These are phyloP conservation scores for Aldabrachelys gigantea DNA, from an alignment of 2,113 vertebrate genomes.

Conservation along the genomic window DNA sequence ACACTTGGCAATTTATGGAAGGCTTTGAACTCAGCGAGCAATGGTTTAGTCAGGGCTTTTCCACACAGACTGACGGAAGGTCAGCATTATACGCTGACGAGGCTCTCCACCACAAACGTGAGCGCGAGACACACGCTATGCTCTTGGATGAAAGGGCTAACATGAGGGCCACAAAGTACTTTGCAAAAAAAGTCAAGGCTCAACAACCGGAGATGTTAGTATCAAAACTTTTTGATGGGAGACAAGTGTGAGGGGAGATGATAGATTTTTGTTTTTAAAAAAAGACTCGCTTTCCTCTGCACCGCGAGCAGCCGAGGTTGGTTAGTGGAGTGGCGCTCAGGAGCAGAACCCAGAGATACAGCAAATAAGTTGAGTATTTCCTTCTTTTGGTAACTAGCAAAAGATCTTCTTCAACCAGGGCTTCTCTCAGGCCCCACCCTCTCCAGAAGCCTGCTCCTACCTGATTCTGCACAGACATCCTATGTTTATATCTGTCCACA, in stretches of 20 bases:
- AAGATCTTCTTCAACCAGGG: neutral
- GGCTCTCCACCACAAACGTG: rapidly evolving
- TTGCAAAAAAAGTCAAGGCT: neutral
- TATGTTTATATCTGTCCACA: neutral
- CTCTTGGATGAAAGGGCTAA: neutral
- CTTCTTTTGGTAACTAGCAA: neutral
- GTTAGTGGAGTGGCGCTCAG: neutral
- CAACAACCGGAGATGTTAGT: neutral
- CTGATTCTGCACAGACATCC: neutral
- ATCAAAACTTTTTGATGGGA: no score
- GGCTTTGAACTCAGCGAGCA: rapidly evolving
- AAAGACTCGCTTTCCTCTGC: neutral
- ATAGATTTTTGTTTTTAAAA: neutral
- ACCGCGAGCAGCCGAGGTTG: neutral
- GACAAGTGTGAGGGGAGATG: neutral
- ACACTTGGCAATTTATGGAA: neutral
- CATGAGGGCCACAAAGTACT: neutral
- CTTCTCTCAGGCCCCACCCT: no score
- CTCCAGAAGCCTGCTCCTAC: neutral
- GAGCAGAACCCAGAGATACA: neutral
- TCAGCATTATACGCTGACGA: neutral
- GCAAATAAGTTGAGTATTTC: neutral
- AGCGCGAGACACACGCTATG: neutral
- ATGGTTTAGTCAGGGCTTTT: neutral
- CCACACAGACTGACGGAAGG: neutral